Evolutionary conservation across 2,797 vertebrate genomes (phyloP).

Genomic region (Myotis daubentonii): DNA sequence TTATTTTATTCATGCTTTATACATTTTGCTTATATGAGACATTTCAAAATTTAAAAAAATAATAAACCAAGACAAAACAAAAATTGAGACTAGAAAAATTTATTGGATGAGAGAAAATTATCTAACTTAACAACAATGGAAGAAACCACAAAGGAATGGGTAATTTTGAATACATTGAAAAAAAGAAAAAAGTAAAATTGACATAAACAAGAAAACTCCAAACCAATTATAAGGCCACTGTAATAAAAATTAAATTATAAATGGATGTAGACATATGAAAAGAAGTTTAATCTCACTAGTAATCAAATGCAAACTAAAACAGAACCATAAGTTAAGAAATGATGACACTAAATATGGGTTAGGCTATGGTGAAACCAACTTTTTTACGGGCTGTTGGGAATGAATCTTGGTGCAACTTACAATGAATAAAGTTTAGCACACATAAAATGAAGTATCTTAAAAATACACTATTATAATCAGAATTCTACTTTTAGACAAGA

Average conservation of each 20-base stretch:
- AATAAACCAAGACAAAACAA: slow-evolving; percentile 37
- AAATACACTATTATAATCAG: background rate
- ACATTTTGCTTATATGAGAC: background rate
- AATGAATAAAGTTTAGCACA: background rate
- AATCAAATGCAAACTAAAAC: slow-evolving; percentile 40
- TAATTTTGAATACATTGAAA: background rate
- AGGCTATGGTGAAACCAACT: background rate
- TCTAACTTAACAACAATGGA: background rate
- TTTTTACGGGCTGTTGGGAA: background rate
- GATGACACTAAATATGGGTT: background rate
- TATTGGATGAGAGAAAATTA: background rate
- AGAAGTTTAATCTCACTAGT: background rate
- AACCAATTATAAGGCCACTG: background rate
- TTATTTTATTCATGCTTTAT: background rate
- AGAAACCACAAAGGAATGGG: slow-evolving; percentile 39
- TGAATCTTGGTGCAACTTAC: background rate
- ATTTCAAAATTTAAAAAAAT: slow-evolving; percentile 3
- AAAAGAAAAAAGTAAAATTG: background rate
- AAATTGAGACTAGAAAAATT: background rate
- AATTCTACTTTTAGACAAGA: slow-evolving; percentile 23
- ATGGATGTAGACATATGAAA: background rate
- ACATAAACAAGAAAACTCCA: slow-evolving; percentile 16
- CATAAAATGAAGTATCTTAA: background rate
- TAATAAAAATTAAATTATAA: background rate
- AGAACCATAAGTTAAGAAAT: slow-evolving; percentile 28